phyloP scores from a whole-genome alignment of 2,888 invertebrate genomes.

The Acronicta leporina region DNA sequence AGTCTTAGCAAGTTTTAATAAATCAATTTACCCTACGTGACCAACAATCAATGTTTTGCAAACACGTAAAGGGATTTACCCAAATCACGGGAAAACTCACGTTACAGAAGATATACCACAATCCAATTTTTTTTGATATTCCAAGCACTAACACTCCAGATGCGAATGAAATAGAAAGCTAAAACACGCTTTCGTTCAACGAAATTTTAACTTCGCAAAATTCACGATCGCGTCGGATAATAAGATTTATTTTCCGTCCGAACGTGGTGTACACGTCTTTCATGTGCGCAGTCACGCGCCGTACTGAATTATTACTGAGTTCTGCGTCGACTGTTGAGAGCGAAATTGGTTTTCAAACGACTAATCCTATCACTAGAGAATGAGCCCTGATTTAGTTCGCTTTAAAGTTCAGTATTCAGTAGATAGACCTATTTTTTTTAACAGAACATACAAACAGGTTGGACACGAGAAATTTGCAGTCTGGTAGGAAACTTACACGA shows the following conservation, averaged over 20 bases:
- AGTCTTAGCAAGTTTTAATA: neutral
- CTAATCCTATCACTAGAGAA: constrained; percentile 59
- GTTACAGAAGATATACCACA: constrained; percentile 60
- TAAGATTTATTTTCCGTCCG: constrained; percentile 54
- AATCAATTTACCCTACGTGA: constrained; percentile 25
- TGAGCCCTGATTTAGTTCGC: constrained; percentile 59
- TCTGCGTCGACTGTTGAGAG: constrained; percentile 78
- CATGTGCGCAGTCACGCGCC: constrained; percentile 78
- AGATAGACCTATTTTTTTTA: constrained; percentile 64
- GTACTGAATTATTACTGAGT: constrained; percentile 81
- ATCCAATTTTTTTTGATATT: constrained; percentile 60
- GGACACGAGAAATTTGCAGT: constrained; percentile 78
- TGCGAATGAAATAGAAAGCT: constrained; percentile 47
- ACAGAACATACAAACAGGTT: constrained; percentile 74
- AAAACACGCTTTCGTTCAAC: constrained; percentile 54
- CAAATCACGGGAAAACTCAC: constrained; percentile 63
- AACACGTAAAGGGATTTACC: constrained; percentile 65
- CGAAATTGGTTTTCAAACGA: constrained; percentile 82
- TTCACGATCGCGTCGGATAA: constrained; percentile 66
- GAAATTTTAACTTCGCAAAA: constrained; percentile 64
- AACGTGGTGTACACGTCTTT: constrained; percentile 65
- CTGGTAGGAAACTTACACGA: constrained; percentile 73
- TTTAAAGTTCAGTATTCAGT: constrained; percentile 68
- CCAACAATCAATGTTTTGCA: constrained; percentile 63
- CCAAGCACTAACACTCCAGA: constrained; percentile 53